Evolutionary conservation across 2,888 invertebrate genomes (phyloP), one percentile per base, ranked within the genome.

Genomic region (Lissocephala sabroskyi): DNA sequence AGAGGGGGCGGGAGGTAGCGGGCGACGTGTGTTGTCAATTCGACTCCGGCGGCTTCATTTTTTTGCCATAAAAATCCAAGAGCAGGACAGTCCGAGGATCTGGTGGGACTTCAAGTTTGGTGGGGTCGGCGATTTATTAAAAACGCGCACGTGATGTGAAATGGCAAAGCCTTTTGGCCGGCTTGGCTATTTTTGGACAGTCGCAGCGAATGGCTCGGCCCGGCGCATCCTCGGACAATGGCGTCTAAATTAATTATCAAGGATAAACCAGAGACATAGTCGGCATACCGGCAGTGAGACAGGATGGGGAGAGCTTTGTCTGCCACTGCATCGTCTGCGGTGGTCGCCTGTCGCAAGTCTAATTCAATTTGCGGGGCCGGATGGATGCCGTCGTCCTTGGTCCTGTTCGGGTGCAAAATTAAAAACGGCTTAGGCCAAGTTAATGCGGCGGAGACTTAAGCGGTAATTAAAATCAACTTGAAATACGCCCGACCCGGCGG

Each of bases 241-340:
- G 74, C 74, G 65, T 63, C 63, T 68, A 74, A 74, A 79, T 74
- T 74, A 74, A 74, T 79, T 74, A 79, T 65, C 77, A 62, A 75
- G 66, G 66, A 76, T 66, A 80, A 57, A 58, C 39, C 17, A 9
- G 6, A 7, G 30, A 32, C 11, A 26, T 6, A 1, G 18, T 14
- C 18, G 4, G 36, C 16, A 10, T 17, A n/a, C n/a, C n/a, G n/a
- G 10, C 11, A 13, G 10, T 6, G n/a, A 32, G 13, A 32, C 3
- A 32, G n/a, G 13, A 32, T 3, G 10, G 32, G 10, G 32, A 32
- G 11, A 32, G 13, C 11, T 4, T 35, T 33, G 64, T 43, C 64
- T 53, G 56, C 23, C 48, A 49, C 49, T 43, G 4, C 26, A 19
- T 26, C n/a, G 13, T 40, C 33, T 42, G 18, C 28, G 7, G 33